Percentiles rank a stretch among this genome's conserved stretches.
Evolutionary conservation across 2,888 invertebrate species (phyloP).

Genomic region (Chrysolina oricalcia): DNA sequence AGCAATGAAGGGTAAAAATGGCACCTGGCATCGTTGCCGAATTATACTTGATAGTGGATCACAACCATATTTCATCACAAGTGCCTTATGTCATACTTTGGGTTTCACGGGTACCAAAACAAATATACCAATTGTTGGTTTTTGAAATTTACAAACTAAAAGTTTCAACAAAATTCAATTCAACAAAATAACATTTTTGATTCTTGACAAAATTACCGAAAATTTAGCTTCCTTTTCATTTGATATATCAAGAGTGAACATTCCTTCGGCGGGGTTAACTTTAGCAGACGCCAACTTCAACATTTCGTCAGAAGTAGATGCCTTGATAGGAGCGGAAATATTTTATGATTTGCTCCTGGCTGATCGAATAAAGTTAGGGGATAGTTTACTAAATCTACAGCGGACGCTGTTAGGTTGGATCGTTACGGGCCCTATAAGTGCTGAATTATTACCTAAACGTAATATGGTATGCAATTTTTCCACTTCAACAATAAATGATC

Average conservation of each 20-base stretch:
- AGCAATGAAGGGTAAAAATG: background rate
- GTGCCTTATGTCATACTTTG: background rate
- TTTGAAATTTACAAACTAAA: constrained; percentile 4
- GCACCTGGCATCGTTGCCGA: background rate
- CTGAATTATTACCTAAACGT: background rate
- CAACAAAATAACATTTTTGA: constrained; percentile 23
- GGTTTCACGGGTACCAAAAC: background rate
- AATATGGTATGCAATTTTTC: background rate
- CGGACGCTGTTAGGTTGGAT: constrained; percentile 1
- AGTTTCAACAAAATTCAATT: constrained; percentile 5
- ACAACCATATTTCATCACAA: constrained; percentile 28
- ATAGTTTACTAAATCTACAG: background rate
- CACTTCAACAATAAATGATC: background rate
- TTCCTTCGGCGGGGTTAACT: constrained; percentile 5
- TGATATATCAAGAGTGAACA: background rate
- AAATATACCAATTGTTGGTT: constrained; percentile 27
- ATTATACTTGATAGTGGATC: constrained; percentile 29
- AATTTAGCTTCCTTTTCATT: constrained; percentile 2
- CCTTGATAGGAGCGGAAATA: constrained; percentile 18
- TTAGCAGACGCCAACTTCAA: constrained; percentile 27
- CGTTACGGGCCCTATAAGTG: background rate
- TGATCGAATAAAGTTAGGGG: background rate
- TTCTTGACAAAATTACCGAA: constrained; percentile 28
- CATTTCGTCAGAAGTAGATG: constrained; percentile 9
- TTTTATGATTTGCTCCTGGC: constrained; percentile 30